A percentile compares a stretch with the other conserved stretches of the same genome.
phyloP scores from a whole-genome alignment of 2,888 invertebrate species.

The Octonoba sinensis region DNA sequence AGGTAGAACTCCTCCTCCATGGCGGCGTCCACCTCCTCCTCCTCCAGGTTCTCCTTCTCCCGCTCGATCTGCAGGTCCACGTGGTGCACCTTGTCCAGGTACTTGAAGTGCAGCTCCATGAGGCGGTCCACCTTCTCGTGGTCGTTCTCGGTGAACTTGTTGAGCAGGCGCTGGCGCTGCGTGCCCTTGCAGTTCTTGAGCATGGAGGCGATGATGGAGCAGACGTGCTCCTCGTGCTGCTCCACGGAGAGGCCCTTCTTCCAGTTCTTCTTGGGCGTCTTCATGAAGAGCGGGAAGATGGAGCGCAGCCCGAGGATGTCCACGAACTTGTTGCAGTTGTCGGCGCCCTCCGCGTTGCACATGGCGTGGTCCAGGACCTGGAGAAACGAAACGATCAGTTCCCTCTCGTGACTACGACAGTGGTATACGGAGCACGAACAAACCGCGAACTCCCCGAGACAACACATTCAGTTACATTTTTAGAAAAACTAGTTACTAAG shows the following conservation, averaged over 20 bases:
- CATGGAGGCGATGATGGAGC: constrained; percentile 93
- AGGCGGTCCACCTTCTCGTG: constrained; percentile 97
- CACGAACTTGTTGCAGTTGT: constrained; percentile 95
- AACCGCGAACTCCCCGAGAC: too few species aligned
- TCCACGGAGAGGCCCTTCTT: constrained; percentile 75
- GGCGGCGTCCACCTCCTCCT: constrained; percentile 76
- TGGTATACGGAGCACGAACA: too few species aligned
- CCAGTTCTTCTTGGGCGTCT: constrained; percentile 89
- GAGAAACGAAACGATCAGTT: too few species aligned
- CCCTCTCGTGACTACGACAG: too few species aligned
- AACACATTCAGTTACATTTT: too few species aligned
- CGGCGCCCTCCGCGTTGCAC: constrained; percentile 91
- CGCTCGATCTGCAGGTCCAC: constrained; percentile 83
- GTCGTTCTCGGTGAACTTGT: constrained; percentile 98
- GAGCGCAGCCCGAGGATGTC: constrained; percentile 96
- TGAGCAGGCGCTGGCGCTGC: constrained; percentile 89
- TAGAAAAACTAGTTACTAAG: too few species aligned
- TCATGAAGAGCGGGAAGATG: constrained; percentile 98
- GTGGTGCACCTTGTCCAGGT: constrained; percentile 90
- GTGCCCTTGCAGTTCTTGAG: constrained; percentile 90
- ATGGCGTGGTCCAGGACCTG: constrained; percentile 89
- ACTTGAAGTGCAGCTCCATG: constrained; percentile 96
- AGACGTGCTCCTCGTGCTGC: constrained; percentile 95
- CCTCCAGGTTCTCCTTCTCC: constrained; percentile 69
- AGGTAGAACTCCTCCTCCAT: constrained; percentile 90